Percentiles rank a stretch among this genome's conserved stretches.
Evolutionary conservation across 2,113 vertebrate species (phyloP).

Genomic region (Cyprinus carpio): DNA sequence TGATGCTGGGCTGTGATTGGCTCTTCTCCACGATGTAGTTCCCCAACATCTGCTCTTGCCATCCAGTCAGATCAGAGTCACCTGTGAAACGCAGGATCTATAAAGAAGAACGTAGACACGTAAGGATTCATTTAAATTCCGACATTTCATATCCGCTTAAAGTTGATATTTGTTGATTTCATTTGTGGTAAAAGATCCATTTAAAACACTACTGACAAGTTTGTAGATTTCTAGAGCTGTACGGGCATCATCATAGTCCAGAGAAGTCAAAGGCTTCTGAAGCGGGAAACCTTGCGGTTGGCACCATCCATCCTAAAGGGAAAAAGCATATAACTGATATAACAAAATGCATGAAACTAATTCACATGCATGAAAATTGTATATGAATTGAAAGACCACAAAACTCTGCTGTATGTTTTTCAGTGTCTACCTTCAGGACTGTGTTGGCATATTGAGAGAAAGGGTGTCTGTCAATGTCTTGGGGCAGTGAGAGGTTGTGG

Average conservation of each 20-base stretch:
- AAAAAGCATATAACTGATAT: neutral
- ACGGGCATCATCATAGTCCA: slow-evolving; percentile 74
- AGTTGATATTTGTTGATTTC: neutral
- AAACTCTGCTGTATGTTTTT: neutral
- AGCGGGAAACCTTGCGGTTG: slow-evolving; percentile 78
- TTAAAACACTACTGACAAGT: slow-evolving; percentile 72
- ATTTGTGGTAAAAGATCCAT: neutral
- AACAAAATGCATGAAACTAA: neutral
- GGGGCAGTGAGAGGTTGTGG: slow-evolving; percentile 74
- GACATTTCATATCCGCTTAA: neutral
- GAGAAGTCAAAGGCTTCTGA: slow-evolving; percentile 77
- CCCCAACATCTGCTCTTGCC: slow-evolving; percentile 82
- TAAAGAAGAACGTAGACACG: neutral
- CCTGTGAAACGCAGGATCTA: slow-evolving; percentile 85
- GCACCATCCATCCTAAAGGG: slow-evolving; percentile 74
- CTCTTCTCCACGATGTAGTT: slow-evolving; percentile 85
- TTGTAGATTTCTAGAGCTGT: slow-evolving; percentile 84
- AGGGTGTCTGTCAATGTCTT: slow-evolving; percentile 77
- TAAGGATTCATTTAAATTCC: neutral
- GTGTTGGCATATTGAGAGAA: slow-evolving; percentile 83
- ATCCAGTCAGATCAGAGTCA: slow-evolving; percentile 73
- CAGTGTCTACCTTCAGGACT: slow-evolving; percentile 75
- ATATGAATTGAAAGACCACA: neutral
- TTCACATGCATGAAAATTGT: neutral
- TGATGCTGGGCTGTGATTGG: slow-evolving; percentile 69